A percentile compares a stretch with the other conserved stretches of the same genome.
Evolutionary conservation across 2,797 vertebrate species (phyloP).

Genomic region (Mionectes olivaceus): DNA sequence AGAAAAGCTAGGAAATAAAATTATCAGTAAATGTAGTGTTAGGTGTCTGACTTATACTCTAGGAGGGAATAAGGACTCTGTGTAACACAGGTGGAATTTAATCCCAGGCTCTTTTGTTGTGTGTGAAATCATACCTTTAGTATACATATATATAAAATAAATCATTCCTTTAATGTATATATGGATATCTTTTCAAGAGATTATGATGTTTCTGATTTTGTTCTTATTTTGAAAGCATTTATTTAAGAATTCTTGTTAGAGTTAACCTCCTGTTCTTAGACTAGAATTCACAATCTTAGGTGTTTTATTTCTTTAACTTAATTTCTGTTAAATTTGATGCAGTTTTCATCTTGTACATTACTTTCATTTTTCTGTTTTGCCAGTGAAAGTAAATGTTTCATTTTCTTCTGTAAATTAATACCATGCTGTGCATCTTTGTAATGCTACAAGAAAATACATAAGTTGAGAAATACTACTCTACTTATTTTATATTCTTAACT

Average conservation of each 20-base stretch:
- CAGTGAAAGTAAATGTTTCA: not conserved
- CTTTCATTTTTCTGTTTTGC: constrained; percentile 3
- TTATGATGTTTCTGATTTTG: not conserved
- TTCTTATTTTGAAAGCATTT: not conserved
- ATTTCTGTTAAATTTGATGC: not conserved
- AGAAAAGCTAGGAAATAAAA: not conserved
- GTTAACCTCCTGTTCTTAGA: not conserved
- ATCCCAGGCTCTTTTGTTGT: not conserved
- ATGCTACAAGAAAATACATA: not conserved
- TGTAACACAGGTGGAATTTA: not conserved
- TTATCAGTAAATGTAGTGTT: not conserved
- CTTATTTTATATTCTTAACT: not conserved
- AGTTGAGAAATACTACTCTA: not conserved
- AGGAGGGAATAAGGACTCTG: not conserved
- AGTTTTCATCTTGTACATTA: not conserved
- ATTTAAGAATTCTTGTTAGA: not conserved
- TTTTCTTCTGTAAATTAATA: not conserved
- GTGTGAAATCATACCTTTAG: not conserved
- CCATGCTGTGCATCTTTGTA: not conserved
- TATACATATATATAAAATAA: not conserved
- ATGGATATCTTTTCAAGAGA: not conserved
- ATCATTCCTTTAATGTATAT: not conserved
- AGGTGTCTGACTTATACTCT: not conserved
- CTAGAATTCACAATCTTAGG: not conserved
- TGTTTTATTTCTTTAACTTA: not conserved